Evolutionary conservation across 2,888 invertebrate genomes (phyloP).

Genomic region (Anthophora plumipes): DNA sequence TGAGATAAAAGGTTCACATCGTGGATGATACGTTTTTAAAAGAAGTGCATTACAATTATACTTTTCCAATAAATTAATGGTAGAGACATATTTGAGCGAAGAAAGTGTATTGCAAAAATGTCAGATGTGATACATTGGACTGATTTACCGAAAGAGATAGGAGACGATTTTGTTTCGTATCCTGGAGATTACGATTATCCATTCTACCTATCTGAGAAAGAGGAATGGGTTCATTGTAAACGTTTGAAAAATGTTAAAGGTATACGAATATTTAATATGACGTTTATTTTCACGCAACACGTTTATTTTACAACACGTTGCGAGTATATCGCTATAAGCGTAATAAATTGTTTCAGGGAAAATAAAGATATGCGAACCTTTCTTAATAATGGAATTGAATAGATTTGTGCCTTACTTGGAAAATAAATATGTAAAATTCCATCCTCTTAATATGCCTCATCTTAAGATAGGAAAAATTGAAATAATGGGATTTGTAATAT

Average conservation of each 20-base stretch:
- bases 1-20: background rate
- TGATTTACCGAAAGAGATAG: slow-evolving; percentile 17
- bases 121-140: background rate
- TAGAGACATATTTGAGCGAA: background rate
- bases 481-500: slow-evolving; percentile 47
- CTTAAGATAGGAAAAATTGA: slow-evolving; percentile 39
- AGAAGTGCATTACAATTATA: background rate
- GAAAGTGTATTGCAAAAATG: background rate
- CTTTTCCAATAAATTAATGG: background rate
- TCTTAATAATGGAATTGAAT: slow-evolving; percentile 53
- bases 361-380: slow-evolving; percentile 7
- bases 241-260: background rate
- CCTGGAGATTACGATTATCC: slow-evolving; percentile 42
- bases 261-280: background rate
- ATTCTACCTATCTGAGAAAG: slow-evolving; percentile 26
- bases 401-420: slow-evolving; percentile 55
- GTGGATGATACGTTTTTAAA: no score
- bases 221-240: slow-evolving; percentile 40
- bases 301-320: no score
- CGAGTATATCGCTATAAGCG: background rate
- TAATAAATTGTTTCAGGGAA: slow-evolving; percentile 18
- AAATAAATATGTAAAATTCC: slow-evolving; percentile 31
- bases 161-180: slow-evolving; percentile 25
- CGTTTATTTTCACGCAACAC: no score
- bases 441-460: slow-evolving; percentile 59